Base-by-base conservation (phyloP, 2,797 vertebrate species). In the Nothura maculosa region DNA sequence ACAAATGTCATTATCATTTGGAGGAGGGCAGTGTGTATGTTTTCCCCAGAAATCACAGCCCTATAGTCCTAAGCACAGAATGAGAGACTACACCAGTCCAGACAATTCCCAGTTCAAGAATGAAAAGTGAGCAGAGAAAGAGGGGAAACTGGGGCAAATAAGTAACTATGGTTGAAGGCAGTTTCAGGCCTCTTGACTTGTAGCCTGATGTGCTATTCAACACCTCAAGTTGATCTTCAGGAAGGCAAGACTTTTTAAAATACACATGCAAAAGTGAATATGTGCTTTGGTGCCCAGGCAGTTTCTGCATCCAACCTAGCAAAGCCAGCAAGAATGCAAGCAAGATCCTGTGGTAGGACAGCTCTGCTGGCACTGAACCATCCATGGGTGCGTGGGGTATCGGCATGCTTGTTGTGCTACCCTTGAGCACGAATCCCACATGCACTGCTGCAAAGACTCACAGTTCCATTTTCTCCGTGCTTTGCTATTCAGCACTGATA, bases 371-470 rank as follows among this genome's bases (percentile, higher is more conserved):
- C 91, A 74, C 38, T 84, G 85, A 88, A 94, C 87, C 85, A 66
- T 74, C 82, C 73, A 45, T 89, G 81, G 85, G 77, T 94, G 80
- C 94, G 90, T 36, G 80, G 87, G 87, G 85, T 83, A 92, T 95
- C 80, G 94, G 87, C 85, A 88, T 94, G 94, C 87, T 96, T 87
- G 76, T 91, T 93, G 91, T 86, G 80, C 80, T 67, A 47, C 92
- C 64, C 67, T 91, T 94, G 91, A 88, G 80, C 45, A 7, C 89
- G 92, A 87, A 76, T 81, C 85, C 77, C 57, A 68, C 63, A 21
- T 64, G 70, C 57, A 47, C 84, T 93, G 91, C 89, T 89, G 93
- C 87, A 84, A 67, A 81, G 79, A 47, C 63, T 80, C 89, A 36
- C 30, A 15, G 73, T 91, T 61, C 74, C 68, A 84, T 85, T 93